Evolutionary conservation across 2,797 vertebrate genomes (phyloP).

Genomic region (Apogon hyalosoma): DNA sequence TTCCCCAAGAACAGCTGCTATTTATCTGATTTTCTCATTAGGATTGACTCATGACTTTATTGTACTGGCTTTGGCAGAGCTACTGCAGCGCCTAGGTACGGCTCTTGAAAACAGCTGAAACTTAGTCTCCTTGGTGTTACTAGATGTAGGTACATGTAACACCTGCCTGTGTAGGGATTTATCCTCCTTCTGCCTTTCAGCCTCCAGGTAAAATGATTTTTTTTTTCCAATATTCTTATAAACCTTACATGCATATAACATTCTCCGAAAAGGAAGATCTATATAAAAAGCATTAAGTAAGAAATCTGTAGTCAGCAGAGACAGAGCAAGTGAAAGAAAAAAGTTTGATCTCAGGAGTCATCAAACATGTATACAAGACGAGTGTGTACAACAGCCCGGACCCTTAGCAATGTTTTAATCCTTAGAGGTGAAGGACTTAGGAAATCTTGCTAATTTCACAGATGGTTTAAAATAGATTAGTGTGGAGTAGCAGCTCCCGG

Average conservation of each 20-base stretch:
- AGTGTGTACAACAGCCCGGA: constrained; percentile 76
- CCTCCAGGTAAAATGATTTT: constrained; percentile 10
- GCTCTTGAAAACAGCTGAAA: constrained; percentile 62
- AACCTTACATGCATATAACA: constrained; percentile 6
- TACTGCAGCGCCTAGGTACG: constrained; percentile 57
- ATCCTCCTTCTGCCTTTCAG: constrained; percentile 22
- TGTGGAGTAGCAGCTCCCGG: constrained; percentile 86
- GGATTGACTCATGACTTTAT: constrained; percentile 86
- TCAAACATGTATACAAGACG: constrained; percentile 70
- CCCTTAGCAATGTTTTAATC: constrained; percentile 87
- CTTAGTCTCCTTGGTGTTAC: constrained; percentile 46
- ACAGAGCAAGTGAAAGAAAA: constrained; percentile 36
- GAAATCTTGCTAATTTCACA: constrained; percentile 91
- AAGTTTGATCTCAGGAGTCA: constrained; percentile 64
- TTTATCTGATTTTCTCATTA: constrained; percentile 90
- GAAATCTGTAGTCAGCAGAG: too few relatives aligned
- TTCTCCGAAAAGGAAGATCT: not conserved
- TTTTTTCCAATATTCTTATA: constrained; percentile 7
- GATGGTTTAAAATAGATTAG: constrained; percentile 93
- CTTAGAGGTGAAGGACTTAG: constrained; percentile 90
- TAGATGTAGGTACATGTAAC: constrained; percentile 39
- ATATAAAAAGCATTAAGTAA: too few relatives aligned
- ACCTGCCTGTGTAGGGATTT: constrained; percentile 21
- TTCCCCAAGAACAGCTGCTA: constrained; percentile 83
- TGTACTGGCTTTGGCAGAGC: constrained; percentile 81